Conservation (phyloP, 2,888 invertebrate genomes). For the Trichogramma evanescens region DNA sequence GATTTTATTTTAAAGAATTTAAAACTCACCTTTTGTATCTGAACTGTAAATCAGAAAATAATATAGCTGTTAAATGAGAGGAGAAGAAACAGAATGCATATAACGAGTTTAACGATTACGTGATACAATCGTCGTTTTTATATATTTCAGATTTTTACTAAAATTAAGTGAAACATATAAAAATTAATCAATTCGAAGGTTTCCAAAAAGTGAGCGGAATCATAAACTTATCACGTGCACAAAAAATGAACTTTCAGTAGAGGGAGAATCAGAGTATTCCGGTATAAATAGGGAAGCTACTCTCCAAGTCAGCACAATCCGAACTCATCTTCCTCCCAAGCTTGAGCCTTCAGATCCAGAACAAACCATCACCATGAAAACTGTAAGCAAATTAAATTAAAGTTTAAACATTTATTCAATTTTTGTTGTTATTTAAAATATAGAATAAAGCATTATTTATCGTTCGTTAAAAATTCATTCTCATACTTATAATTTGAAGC, state of each 20-base stretch:
- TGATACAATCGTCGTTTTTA: too few relatives aligned
- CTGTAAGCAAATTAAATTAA: not conserved
- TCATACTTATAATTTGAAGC: too few relatives aligned
- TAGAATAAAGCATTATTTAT: too few relatives aligned
- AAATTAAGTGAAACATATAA: not conserved
- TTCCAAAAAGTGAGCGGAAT: not conserved
- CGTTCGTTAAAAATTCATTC: too few relatives aligned
- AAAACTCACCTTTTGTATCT: too few relatives aligned
- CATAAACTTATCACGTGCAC: not conserved
- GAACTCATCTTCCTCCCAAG: not conserved
- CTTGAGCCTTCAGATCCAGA: not conserved
- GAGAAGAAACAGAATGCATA: too few relatives aligned
- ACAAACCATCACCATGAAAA: not conserved
- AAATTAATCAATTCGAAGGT: not conserved
- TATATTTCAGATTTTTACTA: too few relatives aligned
- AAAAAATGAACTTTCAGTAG: not conserved
- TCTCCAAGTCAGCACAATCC: not conserved
- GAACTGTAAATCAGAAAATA: too few relatives aligned
- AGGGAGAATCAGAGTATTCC: not conserved
- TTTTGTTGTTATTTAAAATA: not conserved
- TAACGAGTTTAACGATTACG: too few relatives aligned
- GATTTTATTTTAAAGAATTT: too few relatives aligned
- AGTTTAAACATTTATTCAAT: not conserved
- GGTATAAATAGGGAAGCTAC: not conserved
- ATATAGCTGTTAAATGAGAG: too few relatives aligned